Evolutionary conservation across 2,888 invertebrate species (phyloP), one percentile per base, ranked within the genome.

Genomic region (Zygaena filipendulae): DNA sequence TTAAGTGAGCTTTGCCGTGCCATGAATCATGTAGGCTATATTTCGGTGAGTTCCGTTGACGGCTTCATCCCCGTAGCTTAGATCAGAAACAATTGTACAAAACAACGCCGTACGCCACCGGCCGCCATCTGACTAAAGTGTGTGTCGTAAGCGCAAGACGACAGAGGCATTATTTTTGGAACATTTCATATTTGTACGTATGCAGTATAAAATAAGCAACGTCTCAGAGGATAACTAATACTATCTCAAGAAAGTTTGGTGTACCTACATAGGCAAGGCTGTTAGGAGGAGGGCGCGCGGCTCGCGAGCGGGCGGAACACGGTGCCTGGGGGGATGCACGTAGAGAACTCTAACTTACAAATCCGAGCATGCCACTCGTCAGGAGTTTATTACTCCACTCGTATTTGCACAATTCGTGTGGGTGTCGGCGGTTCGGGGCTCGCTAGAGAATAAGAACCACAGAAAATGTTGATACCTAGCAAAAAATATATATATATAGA

Each of bases 391-490:
- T 70, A 68, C 64, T 63, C 61, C 58, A 61, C 64, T 72, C 68
- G 71, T 72, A 71, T 71, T 71, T 70, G 67, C 67, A 71, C 68
- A 62, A 64, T 62, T 68, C 50, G 53, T 66, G 64, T 59, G 60
- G 59, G 63, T 66, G 67, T 64, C 61, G 56, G 59, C 52, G 55
- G 56, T 57, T n/a, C n/a, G n/a, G n/a, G n/a, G n/a, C n/a, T n/a
- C n/a, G n/a, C n/a, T n/a, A n/a, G n/a, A n/a, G n/a, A n/a, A n/a
- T n/a, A n/a, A n/a, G n/a, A n/a, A n/a, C n/a, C n/a, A n/a, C n/a
- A n/a, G n/a, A n/a, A n/a, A n/a, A n/a, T n/a, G n/a, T n/a, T n/a
- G n/a, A n/a, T n/a, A n/a, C n/a, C n/a, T n/a, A n/a, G n/a, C n/a
- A n/a, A n/a, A n/a, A n/a, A n/a, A n/a, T n/a, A n/a, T n/a, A n/a